Conservation (phyloP, 1,140 invertebrate species). For the Octopus sinensis region DNA sequence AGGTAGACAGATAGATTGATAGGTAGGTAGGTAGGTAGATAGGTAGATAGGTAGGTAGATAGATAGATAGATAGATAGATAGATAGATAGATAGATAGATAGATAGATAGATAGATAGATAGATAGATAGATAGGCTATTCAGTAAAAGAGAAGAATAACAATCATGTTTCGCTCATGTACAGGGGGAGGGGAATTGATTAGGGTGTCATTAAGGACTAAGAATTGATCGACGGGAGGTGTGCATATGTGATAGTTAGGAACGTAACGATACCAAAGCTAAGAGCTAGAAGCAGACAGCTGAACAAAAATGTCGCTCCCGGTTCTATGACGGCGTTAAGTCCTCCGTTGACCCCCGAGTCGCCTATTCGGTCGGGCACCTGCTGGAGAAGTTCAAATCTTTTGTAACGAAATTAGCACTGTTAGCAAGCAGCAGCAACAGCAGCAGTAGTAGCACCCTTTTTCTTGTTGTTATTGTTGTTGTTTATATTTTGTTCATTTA, state of each 20-base stretch:
- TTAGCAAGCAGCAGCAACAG: not conserved
- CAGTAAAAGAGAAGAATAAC: no score
- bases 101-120: no score
- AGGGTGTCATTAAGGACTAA: not conserved
- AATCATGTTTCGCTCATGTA: no score
- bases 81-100: no score
- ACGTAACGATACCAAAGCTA: not conserved
- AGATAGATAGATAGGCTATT: no score
- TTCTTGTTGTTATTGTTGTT: not conserved
- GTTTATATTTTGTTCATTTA: not conserved
- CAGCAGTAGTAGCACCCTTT: not conserved
- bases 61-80: no score
- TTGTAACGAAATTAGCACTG: conserved; percentile 6
- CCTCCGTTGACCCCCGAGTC: not conserved
- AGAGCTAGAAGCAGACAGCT: not conserved
- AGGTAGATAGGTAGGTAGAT: no score
- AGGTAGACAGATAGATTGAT: no score
- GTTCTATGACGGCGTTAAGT: not conserved
- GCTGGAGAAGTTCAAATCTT: not conserved
- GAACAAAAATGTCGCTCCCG: not conserved
- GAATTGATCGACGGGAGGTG: conserved; percentile 2
- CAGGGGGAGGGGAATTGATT: not conserved
- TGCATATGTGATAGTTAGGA: not conserved
- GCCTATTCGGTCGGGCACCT: not conserved
- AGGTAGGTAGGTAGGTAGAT: no score